A percentile compares a stretch with the other conserved stretches of the same genome.
Evolutionary conservation across 2,113 vertebrate genomes (phyloP).

Genomic region (Pollimyrus isidori): DNA sequence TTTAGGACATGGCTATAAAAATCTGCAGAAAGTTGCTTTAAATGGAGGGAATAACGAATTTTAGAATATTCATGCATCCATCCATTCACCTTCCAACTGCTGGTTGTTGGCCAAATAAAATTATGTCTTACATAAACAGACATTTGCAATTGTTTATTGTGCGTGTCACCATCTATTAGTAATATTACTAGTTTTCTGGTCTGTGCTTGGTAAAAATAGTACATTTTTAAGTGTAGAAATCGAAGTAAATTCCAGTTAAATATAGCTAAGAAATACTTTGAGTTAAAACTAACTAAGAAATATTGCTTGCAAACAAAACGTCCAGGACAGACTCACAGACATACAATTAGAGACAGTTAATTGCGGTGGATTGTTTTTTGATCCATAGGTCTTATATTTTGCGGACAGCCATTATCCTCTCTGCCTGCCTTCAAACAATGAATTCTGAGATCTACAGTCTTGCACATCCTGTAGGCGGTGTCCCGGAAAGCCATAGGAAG

Average conservation of each 20-base stretch:
- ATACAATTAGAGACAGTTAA: background rate
- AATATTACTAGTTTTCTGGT: background rate
- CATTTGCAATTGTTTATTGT: background rate
- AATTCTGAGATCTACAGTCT: slow-evolving; percentile 34
- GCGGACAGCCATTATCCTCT: background rate
- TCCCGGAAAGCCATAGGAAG: slow-evolving; percentile 57
- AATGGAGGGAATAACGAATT: background rate
- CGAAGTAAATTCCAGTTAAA: background rate
- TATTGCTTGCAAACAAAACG: background rate
- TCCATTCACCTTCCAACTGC: background rate
- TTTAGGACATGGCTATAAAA: background rate
- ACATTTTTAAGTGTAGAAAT: background rate
- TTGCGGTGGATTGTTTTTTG: background rate
- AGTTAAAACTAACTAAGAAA: no score
- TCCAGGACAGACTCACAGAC: background rate
- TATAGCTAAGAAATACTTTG: background rate
- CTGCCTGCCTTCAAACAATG: slow-evolving; percentile 50
- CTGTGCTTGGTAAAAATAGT: background rate
- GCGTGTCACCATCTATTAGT: background rate
- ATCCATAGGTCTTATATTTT: background rate
- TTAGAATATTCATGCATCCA: background rate
- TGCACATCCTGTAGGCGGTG: slow-evolving; percentile 58
- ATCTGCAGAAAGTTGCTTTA: background rate
- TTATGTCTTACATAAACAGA: background rate
- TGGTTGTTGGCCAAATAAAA: background rate